Evolutionary conservation across 1,140 invertebrate species (phyloP).

Genomic region (Zaprionus vittiger): DNA sequence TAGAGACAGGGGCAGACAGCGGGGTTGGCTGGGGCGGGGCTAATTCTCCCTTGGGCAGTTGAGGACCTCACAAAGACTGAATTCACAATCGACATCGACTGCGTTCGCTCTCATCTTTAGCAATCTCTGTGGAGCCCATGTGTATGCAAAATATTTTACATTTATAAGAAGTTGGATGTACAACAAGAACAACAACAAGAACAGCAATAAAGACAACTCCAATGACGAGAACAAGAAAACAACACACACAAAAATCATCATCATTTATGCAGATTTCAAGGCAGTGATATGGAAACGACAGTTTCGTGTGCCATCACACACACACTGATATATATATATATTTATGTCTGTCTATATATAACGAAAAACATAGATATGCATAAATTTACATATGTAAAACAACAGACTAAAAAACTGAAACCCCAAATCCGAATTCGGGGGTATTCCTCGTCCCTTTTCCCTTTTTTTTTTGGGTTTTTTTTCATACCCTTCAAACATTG

Average conservation of each 20-base stretch:
- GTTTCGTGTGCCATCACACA: constrained; percentile 43
- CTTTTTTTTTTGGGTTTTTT: background rate
- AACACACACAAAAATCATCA: constrained; percentile 63
- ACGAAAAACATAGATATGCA: constrained; percentile 52
- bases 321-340: constrained; percentile 17
- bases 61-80: constrained; percentile 14
- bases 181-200: constrained; percentile 18
- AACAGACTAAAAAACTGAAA: constrained; percentile 48
- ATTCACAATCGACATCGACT: background rate
- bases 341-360: constrained; percentile 24
- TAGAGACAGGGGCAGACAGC: background rate
- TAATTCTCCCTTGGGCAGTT: constrained; percentile 55
- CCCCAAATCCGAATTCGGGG: constrained; percentile 29
- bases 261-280: constrained; percentile 78
- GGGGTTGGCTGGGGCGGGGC: background rate
- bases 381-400: constrained; percentile 55
- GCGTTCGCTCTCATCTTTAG: background rate
- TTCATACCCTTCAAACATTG: too few species aligned
- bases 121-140: constrained; percentile 24
- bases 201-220: constrained; percentile 21
- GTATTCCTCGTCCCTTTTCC: constrained; percentile 8
- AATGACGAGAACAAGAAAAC: constrained; percentile 64
- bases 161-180: constrained; percentile 47
- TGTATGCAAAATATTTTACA: constrained; percentile 57
- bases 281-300: constrained; percentile 67